These are phyloP conservation scores for Esox masquinongy DNA, from an alignment of 2,797 vertebrate species.

Conservation along the genomic window DNA sequence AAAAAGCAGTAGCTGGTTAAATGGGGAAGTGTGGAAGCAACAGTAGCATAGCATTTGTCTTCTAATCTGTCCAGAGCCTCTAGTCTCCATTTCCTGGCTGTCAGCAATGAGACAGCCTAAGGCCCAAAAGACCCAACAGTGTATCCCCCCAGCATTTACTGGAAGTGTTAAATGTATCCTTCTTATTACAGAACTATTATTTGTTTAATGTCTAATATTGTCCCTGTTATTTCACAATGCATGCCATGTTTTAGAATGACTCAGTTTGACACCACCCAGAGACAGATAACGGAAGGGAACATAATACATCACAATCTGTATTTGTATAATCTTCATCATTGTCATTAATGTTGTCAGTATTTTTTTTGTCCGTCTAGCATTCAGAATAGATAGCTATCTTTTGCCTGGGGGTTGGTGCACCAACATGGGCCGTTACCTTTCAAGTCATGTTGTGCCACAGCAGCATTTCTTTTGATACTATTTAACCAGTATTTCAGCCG, in stretches of 20 bases:
- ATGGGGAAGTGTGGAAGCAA: constrained; percentile 42
- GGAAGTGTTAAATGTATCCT: neutral
- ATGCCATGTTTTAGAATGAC: neutral
- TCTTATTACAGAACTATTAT: neutral
- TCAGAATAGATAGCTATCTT: no score
- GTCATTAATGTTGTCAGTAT: no score
- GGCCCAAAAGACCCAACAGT: neutral
- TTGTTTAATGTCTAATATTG: neutral
- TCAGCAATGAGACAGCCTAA: neutral
- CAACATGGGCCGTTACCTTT: no score
- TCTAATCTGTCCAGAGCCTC: constrained; percentile 23
- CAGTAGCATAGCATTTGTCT: constrained; percentile 12
- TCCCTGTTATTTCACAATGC: neutral
- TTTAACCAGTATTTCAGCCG: no score
- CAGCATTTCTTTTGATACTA: no score
- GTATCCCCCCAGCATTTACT: neutral
- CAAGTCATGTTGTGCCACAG: no score
- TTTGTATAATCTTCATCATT: no score
- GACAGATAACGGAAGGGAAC: neutral
- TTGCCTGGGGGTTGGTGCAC: no score
- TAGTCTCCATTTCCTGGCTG: constrained; percentile 27
- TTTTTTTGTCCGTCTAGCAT: no score
- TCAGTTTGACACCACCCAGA: neutral
- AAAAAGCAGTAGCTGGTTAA: constrained; percentile 17
- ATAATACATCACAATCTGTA: no score